Evolutionary conservation across 2,888 invertebrate species (phyloP), one percentile per base, ranked within the genome.

Genomic region (Noctua fimbriata): DNA sequence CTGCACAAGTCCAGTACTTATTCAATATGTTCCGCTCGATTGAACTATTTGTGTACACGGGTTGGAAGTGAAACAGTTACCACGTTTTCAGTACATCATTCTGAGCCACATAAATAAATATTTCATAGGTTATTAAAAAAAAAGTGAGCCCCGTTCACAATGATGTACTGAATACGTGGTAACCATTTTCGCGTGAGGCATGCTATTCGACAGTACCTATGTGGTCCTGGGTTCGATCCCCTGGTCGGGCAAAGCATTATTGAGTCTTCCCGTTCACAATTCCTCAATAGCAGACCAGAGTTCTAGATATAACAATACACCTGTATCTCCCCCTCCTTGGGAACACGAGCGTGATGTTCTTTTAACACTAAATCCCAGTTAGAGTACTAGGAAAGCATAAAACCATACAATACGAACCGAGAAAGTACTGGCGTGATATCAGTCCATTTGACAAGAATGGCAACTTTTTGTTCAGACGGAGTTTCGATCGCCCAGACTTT

Each of bases 401-500:
- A 78, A 18, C 67, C 60, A 75, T n/a, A 70, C 60, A 58, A 58
- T 58, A 74, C 41, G 18, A 73, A 76, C 67, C 41, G 73, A 84
- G 91, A 93, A 92, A 91, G 91, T 89, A 86, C 80, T 91, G 70
- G 91, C 91, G 90, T 91, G 92, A 89, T 91, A 89, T 90, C 85
- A 91, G 91, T 90, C 93, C 92, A 89, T 92, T 92, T 92, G 90
- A 89, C 83, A 92, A 86, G 88, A 89, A 89, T 89, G 78, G 76
- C 58, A 65, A 71, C 81, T 92, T 93, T 92, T 92, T 89, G 83
- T 84, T 91, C 91, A 93, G 91, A 87, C 89, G 88, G 83, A 92
- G 92, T 93, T 93, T 92, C 89, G 89, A 91, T 91, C 90, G 89
- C 90, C 80, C 76, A 73, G 66, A 86, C 78, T 93, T 93, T 93